Evolutionary conservation across 1,140 invertebrate species (phyloP), one percentile per base, ranked within the genome.

Genomic region (Gryon sp.): DNA sequence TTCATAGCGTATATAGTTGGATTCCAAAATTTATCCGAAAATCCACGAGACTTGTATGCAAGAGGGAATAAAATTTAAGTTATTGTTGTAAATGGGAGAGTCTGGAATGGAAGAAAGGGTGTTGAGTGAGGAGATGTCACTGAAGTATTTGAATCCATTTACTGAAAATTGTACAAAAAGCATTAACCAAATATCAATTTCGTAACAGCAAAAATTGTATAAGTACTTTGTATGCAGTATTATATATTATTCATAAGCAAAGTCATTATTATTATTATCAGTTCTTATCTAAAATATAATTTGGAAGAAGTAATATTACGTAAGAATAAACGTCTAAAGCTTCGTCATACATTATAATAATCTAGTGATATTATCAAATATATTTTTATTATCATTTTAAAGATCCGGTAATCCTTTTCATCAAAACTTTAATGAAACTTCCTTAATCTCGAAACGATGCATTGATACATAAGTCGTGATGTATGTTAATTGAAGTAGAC

Each of bases 401-500:
- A 40, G 9, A 5, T 45, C 38, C 1, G 32, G 19, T 65, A 63
- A 66, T 32, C 30, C 38, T 15, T 48, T 46, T 70, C 62, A 73
- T 73, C 59, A 65, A 65, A 73, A 73, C 41, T 59, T 65, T 65
- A 73, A 73, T 65, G 59, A 73, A 73, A 73, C 50, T 73, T 73
- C 12, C 59, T 59, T 65, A 59, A 66, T 74, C 60, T 53, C 60
- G 45, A 43, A 20, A 45, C 36, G 53, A 6, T 45, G 38, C 70
- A 75, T 75, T 75, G 62, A 75, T 75, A 75, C 70, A 75, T 75
- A 66, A 75, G 66, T 53, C 26, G 20, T 75, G 70, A 75, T 75
- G 66, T 75, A 75, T 66, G 60, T 60, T 75, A 75, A 75, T 75
- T 75, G 70, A 53, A 43, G 45, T 45, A 66, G 60, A 75, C 70